Conservation (phyloP, 2,888 invertebrate species). For the Scelioninae gen. 2 region DNA sequence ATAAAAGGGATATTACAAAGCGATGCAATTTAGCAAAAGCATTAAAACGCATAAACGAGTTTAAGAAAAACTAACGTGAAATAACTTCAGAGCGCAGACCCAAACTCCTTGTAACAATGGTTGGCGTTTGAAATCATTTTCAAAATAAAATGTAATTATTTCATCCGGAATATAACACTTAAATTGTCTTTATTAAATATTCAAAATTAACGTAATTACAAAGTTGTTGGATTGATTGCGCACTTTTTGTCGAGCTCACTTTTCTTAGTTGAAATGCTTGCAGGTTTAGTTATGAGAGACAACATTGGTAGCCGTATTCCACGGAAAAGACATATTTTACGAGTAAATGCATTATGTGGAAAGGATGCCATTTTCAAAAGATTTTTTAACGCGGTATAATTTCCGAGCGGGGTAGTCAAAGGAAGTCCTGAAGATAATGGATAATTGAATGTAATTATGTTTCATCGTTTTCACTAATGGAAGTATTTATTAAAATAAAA, state of each 20-base stretch:
- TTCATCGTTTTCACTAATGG: no score
- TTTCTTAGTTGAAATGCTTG: neutral
- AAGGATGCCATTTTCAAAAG: no score
- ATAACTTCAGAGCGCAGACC: constrained; percentile 1
- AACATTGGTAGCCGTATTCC: no score
- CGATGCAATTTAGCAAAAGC: constrained; percentile 29
- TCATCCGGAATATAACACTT: neutral
- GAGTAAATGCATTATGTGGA: no score
- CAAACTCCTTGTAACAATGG: neutral
- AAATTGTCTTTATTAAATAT: neutral
- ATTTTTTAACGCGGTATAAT: no score
- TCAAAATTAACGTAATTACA: neutral
- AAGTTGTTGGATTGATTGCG: neutral
- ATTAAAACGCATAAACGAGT: constrained; percentile 15
- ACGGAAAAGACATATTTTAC: no score
- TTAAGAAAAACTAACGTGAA: constrained; percentile 20
- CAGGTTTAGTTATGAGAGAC: neutral
- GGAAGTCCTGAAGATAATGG: no score
- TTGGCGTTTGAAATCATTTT: constrained; percentile 4
- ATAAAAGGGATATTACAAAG: constrained; percentile 25
- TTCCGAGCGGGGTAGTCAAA: no score
- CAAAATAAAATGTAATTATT: constrained; percentile 5
- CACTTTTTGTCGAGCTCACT: neutral
- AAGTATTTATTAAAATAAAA: no score
- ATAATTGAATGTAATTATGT: no score